A percentile compares a stretch with the other conserved stretches of the same genome.
phyloP scores from a whole-genome alignment of 2,888 invertebrate genomes.

The Zeuzera pyrina region DNA sequence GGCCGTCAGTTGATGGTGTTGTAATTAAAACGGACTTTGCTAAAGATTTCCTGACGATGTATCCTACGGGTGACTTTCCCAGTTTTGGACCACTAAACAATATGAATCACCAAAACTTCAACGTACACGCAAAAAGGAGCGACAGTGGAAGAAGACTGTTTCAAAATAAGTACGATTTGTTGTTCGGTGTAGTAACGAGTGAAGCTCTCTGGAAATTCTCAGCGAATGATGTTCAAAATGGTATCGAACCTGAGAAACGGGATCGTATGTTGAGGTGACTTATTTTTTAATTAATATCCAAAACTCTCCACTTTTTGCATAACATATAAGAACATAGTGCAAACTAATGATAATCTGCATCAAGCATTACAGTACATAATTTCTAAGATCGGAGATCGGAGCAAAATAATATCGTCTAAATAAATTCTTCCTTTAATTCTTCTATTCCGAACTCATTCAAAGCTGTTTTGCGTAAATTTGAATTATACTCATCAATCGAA shows the following conservation, averaged over 20 bases:
- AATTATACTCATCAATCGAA: no score
- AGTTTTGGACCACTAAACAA: constrained; percentile 74
- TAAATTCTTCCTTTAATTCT: no score
- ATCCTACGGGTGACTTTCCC: constrained; percentile 76
- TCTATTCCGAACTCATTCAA: no score
- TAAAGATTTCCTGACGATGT: constrained; percentile 82
- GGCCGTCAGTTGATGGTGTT: constrained; percentile 94
- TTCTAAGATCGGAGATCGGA: no score
- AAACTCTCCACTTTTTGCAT: no score
- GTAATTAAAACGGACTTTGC: constrained; percentile 92
- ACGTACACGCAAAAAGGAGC: constrained; percentile 74
- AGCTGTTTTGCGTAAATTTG: no score
- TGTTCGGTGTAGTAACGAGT: constrained; percentile 93
- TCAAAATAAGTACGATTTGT: constrained; percentile 83
- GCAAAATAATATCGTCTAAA: no score
- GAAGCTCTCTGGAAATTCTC: constrained; percentile 95
- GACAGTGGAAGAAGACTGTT: constrained; percentile 74
- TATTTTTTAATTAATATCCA: no score
- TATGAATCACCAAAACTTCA: constrained; percentile 64
- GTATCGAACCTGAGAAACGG: constrained; percentile 89
- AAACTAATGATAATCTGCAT: no score
- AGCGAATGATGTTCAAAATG: constrained; percentile 85
- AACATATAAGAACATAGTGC: no score
- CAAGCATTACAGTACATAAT: no score
- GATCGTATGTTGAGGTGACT: constrained; percentile 85